These are phyloP conservation scores for Pelmatolapia mariae DNA, from an alignment of 2,113 vertebrate species.

Conservation along the genomic window DNA sequence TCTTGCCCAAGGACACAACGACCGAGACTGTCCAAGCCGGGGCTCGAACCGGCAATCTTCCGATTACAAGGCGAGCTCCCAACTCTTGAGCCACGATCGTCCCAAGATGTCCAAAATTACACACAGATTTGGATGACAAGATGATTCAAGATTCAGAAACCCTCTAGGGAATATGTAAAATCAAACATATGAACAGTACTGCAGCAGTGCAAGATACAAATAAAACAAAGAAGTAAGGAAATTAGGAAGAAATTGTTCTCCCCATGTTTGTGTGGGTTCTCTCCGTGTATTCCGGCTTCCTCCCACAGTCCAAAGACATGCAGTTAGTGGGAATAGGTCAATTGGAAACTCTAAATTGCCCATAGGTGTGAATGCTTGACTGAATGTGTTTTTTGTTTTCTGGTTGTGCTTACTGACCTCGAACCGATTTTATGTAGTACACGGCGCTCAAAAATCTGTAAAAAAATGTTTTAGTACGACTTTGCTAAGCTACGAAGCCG, in stretches of 20 bases:
- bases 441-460: no score
- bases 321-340: rapidly evolving
- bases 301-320: background rate
- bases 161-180: background rate
- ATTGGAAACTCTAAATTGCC: background rate
- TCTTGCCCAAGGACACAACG: no score
- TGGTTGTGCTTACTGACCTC: no score
- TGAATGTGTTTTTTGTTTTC: background rate
- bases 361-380: background rate
- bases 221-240: background rate
- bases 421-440: no score
- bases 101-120: rapidly evolving
- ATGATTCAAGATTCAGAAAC: background rate
- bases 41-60: no score
- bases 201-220: background rate
- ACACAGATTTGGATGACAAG: background rate
- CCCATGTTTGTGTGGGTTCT: background rate
- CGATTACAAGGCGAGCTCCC: no score
- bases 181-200: background rate
- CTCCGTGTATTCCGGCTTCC: background rate
- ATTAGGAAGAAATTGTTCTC: background rate
- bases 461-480: no score
- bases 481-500: no score
- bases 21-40: no score
- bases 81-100: no score